Evolutionary conservation across 1,140 invertebrate species (phyloP).

Genomic region (Stegodyphus mimosarum): DNA sequence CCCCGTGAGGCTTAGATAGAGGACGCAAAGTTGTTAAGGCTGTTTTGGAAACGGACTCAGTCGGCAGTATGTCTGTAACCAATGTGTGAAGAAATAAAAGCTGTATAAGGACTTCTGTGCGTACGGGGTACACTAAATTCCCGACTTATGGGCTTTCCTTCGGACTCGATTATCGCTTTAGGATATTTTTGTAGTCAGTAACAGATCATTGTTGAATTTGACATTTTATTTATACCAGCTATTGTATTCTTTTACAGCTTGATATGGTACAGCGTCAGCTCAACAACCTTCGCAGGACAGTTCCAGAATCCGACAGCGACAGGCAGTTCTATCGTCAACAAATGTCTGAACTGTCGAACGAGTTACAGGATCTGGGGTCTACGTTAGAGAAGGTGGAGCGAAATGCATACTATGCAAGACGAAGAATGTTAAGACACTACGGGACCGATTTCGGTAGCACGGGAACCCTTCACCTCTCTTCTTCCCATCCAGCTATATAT

Average conservation of each 20-base stretch:
- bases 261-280: constrained; percentile 47
- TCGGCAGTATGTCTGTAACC: too few relatives aligned
- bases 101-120: too few relatives aligned
- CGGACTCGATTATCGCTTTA: too few relatives aligned
- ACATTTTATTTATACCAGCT: too few relatives aligned
- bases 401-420: constrained; percentile 11
- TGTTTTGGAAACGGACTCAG: too few relatives aligned
- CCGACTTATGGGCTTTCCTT: too few relatives aligned
- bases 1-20: too few relatives aligned
- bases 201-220: too few relatives aligned
- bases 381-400: constrained; percentile 14
- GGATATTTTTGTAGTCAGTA: too few relatives aligned
- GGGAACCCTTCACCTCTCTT: background rate
- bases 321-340: constrained; percentile 30
- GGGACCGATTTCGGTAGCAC: background rate
- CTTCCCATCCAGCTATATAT: constrained; percentile 18
- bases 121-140: too few relatives aligned
- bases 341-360: constrained; percentile 24
- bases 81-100: too few relatives aligned
- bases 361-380: constrained; percentile 21
- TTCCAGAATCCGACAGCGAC: constrained; percentile 13
- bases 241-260: constrained; percentile 5
- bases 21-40: too few relatives aligned
- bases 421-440: constrained; percentile 17
- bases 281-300: background rate